Evolutionary conservation across 2,797 vertebrate species (phyloP), one percentile per base, ranked within the genome.

Genomic region (Silurus lanzhouensis): DNA sequence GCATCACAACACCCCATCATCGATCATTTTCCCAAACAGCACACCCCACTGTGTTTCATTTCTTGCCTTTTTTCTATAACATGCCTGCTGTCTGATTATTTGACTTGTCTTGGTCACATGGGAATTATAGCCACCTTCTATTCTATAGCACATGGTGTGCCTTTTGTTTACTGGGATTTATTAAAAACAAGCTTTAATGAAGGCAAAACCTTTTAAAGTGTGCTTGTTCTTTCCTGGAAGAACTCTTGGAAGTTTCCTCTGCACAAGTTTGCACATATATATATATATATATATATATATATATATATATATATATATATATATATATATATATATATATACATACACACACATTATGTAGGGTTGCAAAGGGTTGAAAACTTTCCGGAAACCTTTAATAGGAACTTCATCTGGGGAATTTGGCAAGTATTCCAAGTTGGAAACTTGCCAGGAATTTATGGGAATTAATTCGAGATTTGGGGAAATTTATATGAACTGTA

Each of bases 101-200:
- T 5, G 8, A 13, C 19, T 38, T 31, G 25, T 1, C 74, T 20
- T n/a, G 10, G 25, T 58, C 74, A 38, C 27, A 58, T 58, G 55
- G 25, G 8, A 77, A 77, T 27, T 27, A 19, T 76, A 3, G 15
- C 14, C 52, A 27, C 72, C 9, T 57, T 17, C 48, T 31, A 17
- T 27, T 27, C 17, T 57, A 76, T 27, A 74, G 46, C 13, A 31
- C 74, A 19, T 8, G 0, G 74, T 58, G 74, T 31, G 25, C n/a
- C 27, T 76, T 76, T 76, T 76, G 74, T 76, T 20, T 58, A 19
- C 74, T 31, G 25, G 31, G 31, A 77, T 55, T 58, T 19, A 76
- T 76, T 57, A 77, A 31, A 15, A 31, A 77, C 31, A 76, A 31
- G 15, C 8, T 76, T 76, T 19, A 57, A 57, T 20, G 52, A 17